Evolutionary conservation across 2,888 invertebrate genomes (phyloP), one percentile per base, ranked within the genome.

Genomic region (Drosophila atroscutellata): DNA sequence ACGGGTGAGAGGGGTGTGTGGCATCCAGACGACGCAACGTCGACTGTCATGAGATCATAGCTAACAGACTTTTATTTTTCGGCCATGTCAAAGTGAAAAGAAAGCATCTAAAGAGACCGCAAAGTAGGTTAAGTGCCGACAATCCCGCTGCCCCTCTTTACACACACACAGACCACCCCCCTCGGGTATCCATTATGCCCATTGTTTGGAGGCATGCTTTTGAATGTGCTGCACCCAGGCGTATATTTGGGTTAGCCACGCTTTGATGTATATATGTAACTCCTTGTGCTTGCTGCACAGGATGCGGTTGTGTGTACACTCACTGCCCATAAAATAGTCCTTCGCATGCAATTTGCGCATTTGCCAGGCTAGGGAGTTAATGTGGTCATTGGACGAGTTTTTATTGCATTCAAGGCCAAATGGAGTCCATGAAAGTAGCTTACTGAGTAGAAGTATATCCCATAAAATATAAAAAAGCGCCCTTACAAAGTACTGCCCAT

Each of bases 111-210:
- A 78, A 78, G 59, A 74, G 69, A 65, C 56, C 57, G 52, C 55
- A 79, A 85, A 85, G 69, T 85, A 74, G 85, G 85, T 85, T 87
- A 87, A 85, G 85, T 85, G 83, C 77, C 79, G 75, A 18, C 75
- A 75, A 70, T 64, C 54, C 64, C 51, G 20, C 42, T 26, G 34
- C 28, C 39, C 34, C 47, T 42, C 45, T 32, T 32, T 24, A 36
- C 24, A 24, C 15, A 52, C 50, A 36, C 59, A 52, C 32, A 11
- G 32, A 11, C 32, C 32, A 6, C 59, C 54, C n/a, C n/a, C 32
- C 37, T 15, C 37, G 5, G n/a, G n/a, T 54, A 45, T 47, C 66
- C 51, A 78, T 80, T 75, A 72, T 57, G 37, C 20, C 39, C 37
- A 59, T 72, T 72, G 73, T 67, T 61, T 34, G 18, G 26, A 18